Evolutionary conservation across 2,888 invertebrate species (phyloP).

Genomic region (Drosophila trichaetosa): DNA sequence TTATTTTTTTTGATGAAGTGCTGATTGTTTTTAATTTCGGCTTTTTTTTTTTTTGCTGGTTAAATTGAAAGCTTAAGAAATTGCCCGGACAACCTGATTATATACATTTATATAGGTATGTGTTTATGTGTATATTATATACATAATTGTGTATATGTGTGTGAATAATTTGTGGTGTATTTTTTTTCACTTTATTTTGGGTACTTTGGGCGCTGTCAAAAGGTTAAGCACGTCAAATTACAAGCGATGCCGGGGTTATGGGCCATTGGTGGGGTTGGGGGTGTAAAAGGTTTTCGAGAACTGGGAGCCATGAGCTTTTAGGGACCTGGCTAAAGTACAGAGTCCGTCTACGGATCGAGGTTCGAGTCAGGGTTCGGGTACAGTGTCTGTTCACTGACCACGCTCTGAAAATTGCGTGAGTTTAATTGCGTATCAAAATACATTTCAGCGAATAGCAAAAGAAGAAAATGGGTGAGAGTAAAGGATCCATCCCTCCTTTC

Average conservation of each 20-base stretch:
- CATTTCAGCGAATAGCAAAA: conserved; percentile 24
- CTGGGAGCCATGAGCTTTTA: background rate
- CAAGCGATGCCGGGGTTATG: conserved; percentile 27
- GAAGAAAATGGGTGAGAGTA: background rate
- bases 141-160: conserved; percentile 2
- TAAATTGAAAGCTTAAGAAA: conserved; percentile 47
- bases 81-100: conserved; percentile 52
- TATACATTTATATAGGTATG: conserved; percentile 4
- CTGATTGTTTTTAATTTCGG: conserved; percentile 33
- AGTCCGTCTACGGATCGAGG: conserved; percentile 7
- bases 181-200: conserved; percentile 1
- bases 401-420: conserved; percentile 55
- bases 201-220: conserved; percentile 42
- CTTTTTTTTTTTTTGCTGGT: conserved; percentile 24
- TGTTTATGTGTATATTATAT: background rate
- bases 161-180: conserved; percentile 3
- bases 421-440: conserved; percentile 69
- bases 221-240: conserved; percentile 65
- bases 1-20: conserved; percentile 67
- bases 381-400: conserved; percentile 45
- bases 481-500: too few relatives aligned
- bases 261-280: background rate
- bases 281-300: conserved; percentile 11
- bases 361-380: conserved; percentile 24
- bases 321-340: conserved; percentile 37